A percentile compares a stretch with the other conserved stretches of the same genome.
These are phyloP conservation scores for Accipiter cooperii DNA, from an alignment of 2,113 vertebrate genomes.

Conservation along the genomic window DNA sequence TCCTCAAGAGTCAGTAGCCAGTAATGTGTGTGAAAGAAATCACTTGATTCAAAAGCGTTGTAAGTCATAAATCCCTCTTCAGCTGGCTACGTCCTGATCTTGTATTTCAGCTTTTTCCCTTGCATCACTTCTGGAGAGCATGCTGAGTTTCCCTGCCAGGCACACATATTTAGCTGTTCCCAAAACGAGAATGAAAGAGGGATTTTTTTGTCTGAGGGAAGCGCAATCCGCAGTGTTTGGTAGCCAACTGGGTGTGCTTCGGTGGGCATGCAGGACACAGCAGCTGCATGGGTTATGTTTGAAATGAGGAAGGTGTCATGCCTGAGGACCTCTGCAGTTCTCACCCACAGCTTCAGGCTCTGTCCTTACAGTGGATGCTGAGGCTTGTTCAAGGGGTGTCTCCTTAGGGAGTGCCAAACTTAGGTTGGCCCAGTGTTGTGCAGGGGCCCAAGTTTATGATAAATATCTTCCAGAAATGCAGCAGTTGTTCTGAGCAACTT, in stretches of 20 bases:
- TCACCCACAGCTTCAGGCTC: fast-evolving
- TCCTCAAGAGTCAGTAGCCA: background rate
- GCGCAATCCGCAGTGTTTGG: background rate
- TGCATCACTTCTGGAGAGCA: background rate
- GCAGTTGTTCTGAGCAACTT: background rate
- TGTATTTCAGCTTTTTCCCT: background rate
- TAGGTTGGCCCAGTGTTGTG: background rate
- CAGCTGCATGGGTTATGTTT: background rate
- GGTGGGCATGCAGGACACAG: fast-evolving
- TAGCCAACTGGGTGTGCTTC: too few species aligned
- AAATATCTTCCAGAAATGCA: background rate
- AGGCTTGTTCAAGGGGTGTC: background rate
- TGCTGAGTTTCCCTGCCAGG: background rate
- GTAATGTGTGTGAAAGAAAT: background rate
- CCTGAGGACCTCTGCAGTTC: background rate
- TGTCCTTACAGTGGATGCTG: fast-evolving
- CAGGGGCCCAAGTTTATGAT: background rate
- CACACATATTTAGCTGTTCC: background rate
- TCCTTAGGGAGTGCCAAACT: background rate
- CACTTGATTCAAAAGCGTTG: background rate
- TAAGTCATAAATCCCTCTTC: background rate
- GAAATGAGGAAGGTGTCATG: background rate
- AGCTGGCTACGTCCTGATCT: background rate
- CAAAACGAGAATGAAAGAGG: background rate
- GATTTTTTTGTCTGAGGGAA: background rate